Evolutionary conservation across 23 tunicate species (phyloP).

Genomic region (Ciona savignyi): DNA sequence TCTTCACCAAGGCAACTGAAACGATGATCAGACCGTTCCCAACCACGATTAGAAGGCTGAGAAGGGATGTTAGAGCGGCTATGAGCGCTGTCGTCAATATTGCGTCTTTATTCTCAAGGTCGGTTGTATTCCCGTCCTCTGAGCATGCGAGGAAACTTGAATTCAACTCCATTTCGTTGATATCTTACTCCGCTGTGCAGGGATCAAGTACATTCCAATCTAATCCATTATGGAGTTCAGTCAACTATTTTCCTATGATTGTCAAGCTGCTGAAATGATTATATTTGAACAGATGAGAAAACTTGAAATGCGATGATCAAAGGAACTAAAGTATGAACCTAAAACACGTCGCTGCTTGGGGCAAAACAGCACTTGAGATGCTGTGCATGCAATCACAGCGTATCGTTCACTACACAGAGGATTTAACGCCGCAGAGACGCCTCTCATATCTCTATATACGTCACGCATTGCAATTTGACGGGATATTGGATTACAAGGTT

Average conservation of each 20-base stretch:
- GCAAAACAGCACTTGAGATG: not conserved
- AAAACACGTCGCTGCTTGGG: not conserved
- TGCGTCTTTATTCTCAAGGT: not conserved
- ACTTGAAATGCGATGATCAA: not conserved
- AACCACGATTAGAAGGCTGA: conserved; percentile 51
- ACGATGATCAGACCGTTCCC: conserved; percentile 91
- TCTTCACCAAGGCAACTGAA: conserved; percentile 69
- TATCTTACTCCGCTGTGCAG: too few relatives aligned
- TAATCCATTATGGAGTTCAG: not conserved
- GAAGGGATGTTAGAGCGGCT: conserved; percentile 52
- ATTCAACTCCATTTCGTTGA: not conserved
- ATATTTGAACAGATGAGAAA: not conserved
- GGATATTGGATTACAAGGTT: not conserved
- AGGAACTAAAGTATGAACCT: not conserved
- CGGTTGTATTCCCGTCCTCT: not conserved
- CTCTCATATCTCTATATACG: not conserved
- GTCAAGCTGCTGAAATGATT: not conserved
- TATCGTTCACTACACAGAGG: not conserved
- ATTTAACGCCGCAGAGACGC: not conserved
- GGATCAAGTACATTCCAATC: too few relatives aligned
- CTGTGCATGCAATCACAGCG: not conserved
- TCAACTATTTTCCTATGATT: not conserved
- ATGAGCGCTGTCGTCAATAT: conserved; percentile 8
- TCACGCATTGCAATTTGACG: not conserved
- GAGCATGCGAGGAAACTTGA: not conserved